Evolutionary conservation across 2,113 vertebrate species (phyloP).

Genomic region (Saccopteryx leptura): DNA sequence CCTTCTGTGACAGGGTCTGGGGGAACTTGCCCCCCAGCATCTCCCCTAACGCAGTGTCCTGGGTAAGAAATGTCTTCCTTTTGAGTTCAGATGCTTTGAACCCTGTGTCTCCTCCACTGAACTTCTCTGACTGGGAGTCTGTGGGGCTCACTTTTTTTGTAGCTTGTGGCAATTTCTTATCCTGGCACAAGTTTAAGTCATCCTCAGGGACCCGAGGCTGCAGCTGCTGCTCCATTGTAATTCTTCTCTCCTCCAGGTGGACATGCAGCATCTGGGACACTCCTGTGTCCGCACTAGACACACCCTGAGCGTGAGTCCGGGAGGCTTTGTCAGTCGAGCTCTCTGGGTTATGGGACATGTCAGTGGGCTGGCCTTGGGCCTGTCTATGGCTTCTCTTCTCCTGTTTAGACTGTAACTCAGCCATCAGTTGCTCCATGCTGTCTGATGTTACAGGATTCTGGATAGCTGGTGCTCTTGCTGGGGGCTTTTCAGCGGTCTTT

Average conservation of each 20-base stretch:
- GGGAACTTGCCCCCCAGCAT: not conserved
- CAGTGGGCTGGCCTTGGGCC: not conserved
- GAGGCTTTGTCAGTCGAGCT: not conserved
- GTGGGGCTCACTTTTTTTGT: not conserved
- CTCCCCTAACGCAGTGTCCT: not conserved
- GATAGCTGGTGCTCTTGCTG: not conserved
- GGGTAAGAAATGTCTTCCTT: not conserved
- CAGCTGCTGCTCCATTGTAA: not conserved
- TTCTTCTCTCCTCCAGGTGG: not conserved
- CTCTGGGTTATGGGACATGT: not conserved
- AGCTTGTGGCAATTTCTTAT: not conserved
- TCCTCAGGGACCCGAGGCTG: not conserved
- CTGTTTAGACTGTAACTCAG: not conserved
- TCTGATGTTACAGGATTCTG: not conserved
- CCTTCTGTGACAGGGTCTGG: not conserved
- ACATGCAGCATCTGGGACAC: not conserved
- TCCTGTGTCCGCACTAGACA: not conserved
- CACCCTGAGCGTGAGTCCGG: not conserved
- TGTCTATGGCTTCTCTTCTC: rapidly evolving
- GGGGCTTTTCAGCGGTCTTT: not conserved
- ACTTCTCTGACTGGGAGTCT: not conserved
- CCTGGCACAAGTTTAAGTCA: not conserved
- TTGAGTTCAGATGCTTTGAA: not conserved
- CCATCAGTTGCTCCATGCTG: not conserved
- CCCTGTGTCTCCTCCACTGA: not conserved